phyloP scores from a whole-genome alignment of 2,888 invertebrate species.

The Carabus problematicus region DNA sequence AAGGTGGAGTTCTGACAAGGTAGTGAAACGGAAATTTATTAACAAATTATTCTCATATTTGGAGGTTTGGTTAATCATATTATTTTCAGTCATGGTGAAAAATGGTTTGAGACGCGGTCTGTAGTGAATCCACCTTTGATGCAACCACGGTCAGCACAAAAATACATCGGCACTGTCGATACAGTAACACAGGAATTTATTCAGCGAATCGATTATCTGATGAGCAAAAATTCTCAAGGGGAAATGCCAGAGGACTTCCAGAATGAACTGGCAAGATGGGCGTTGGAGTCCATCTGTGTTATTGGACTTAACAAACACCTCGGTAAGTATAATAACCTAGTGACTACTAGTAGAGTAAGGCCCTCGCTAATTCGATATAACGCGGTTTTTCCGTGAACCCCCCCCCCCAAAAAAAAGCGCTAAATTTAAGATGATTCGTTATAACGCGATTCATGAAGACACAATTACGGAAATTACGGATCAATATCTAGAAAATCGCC shows the following conservation, averaged over 20 bases:
- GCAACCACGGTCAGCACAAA: constrained; percentile 57
- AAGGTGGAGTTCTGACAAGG: constrained; percentile 54
- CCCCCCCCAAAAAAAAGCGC: no score
- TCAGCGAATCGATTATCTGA: constrained; percentile 46
- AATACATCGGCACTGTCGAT: constrained; percentile 52
- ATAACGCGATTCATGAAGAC: no score
- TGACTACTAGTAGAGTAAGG: background rate
- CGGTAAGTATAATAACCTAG: constrained; percentile 45
- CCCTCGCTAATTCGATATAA: background rate
- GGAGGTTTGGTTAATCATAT: background rate
- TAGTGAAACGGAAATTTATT: background rate
- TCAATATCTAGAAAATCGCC: no score
- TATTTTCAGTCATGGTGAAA: constrained; percentile 61
- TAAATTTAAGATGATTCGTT: no score
- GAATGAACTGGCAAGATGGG: constrained; percentile 68
- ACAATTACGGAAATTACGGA: no score
- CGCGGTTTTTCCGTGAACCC: background rate
- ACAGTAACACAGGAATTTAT: constrained; percentile 51
- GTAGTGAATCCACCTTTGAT: constrained; percentile 65
- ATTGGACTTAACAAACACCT: constrained; percentile 57
- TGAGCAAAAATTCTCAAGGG: constrained; percentile 44
- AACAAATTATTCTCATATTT: background rate
- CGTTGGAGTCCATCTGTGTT: constrained; percentile 64
- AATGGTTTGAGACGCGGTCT: constrained; percentile 63
- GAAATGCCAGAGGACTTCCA: constrained; percentile 59